Evolutionary conservation across 2,113 vertebrate species (phyloP).

Genomic region (Rana temporaria): DNA sequence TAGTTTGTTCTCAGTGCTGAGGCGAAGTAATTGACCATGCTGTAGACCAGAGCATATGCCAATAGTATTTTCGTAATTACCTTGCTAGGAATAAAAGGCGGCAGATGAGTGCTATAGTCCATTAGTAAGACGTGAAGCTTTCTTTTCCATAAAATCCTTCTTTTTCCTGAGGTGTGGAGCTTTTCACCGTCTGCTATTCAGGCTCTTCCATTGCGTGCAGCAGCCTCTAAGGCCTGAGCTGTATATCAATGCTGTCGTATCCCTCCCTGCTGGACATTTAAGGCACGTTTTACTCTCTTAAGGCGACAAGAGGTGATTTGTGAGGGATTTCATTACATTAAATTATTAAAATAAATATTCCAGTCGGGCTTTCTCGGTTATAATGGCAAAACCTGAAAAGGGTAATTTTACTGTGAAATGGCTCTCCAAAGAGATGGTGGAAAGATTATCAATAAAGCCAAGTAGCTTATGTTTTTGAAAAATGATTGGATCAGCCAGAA

Average conservation of each 20-base stretch:
- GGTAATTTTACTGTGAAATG: slow-evolving; percentile 30
- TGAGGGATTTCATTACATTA: slow-evolving; percentile 31
- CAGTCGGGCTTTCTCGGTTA: background rate
- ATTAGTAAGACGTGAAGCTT: slow-evolving; percentile 28
- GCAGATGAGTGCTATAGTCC: slow-evolving; percentile 27
- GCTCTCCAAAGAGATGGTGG: slow-evolving; percentile 16
- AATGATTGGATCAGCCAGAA: background rate
- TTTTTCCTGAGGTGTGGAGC: slow-evolving; percentile 3
- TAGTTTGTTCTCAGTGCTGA: slow-evolving; percentile 38
- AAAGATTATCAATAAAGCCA: slow-evolving; percentile 12
- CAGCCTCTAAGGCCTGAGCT: background rate
- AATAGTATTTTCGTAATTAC: slow-evolving; percentile 47
- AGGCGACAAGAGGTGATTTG: slow-evolving; percentile 15
- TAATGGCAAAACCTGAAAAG: slow-evolving; percentile 17
- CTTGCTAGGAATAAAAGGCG: slow-evolving; percentile 25
- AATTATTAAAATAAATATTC: slow-evolving; percentile 55
- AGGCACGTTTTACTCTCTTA: slow-evolving; percentile 2
- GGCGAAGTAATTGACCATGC: slow-evolving; percentile 44
- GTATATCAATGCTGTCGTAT: background rate
- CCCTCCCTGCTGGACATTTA: slow-evolving; percentile 39
- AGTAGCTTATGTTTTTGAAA: slow-evolving; percentile 13
- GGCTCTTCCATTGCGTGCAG: slow-evolving; percentile 17
- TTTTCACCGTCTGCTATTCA: slow-evolving; percentile 1
- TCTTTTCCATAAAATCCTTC: slow-evolving; percentile 1
- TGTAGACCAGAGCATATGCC: slow-evolving; percentile 38